Evolutionary conservation across 2,113 vertebrate genomes (phyloP).

Genomic region (Elephas maximus): DNA sequence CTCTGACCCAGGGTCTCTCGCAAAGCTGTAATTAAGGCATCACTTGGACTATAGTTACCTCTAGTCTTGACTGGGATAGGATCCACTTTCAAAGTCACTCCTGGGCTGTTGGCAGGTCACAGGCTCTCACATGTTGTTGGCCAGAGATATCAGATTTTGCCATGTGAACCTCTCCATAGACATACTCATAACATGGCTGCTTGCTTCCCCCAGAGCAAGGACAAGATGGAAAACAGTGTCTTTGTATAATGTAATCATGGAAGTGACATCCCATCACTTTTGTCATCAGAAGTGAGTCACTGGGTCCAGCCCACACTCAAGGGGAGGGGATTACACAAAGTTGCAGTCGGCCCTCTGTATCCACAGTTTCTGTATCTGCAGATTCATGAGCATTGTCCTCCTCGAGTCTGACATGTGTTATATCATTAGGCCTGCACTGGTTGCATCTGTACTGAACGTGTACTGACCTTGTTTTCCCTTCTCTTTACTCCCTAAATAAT

Average conservation of each 20-base stretch:
- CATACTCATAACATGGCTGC: neutral
- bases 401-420: no score
- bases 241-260: neutral
- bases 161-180: neutral
- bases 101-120: neutral
- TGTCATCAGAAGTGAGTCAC: neutral
- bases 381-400: no score
- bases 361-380: no score
- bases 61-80: neutral
- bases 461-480: no score
- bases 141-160: neutral
- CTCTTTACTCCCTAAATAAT: no score
- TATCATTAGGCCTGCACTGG: no score
- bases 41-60: neutral
- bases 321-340: neutral
- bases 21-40: neutral
- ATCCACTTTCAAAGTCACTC: neutral
- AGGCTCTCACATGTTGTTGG: neutral
- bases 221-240: neutral
- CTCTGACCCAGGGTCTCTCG: neutral
- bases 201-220: neutral
- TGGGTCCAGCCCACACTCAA: neutral
- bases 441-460: no score
- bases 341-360: no score
- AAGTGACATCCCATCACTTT: neutral